Percentiles rank a stretch among this genome's conserved stretches.
Conservation (phyloP, 2,888 invertebrate genomes). For the Diloba caeruleocephala region DNA sequence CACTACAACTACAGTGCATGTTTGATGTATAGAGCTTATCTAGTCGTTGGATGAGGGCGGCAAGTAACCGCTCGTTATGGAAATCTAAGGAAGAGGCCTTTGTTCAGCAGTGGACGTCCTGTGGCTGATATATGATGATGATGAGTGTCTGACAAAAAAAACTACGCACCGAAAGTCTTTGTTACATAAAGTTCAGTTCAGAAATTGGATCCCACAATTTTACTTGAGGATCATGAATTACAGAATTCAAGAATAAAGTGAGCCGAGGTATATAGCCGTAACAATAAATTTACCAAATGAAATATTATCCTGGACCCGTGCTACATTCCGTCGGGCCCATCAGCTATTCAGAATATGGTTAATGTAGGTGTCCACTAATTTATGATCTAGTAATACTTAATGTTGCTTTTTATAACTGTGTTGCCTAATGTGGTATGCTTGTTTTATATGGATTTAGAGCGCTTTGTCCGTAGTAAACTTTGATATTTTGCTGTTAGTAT, state of each 20-base stretch:
- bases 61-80: too few species aligned
- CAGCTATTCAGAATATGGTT: constrained; percentile 43
- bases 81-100: too few species aligned
- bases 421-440: not conserved
- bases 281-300: constrained; percentile 52
- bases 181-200: constrained; percentile 26
- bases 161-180: constrained; percentile 25
- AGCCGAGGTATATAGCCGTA: constrained; percentile 37
- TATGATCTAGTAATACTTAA: constrained; percentile 31
- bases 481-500: too few species aligned
- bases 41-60: too few species aligned
- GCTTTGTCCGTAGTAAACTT: too few species aligned
- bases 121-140: too few species aligned
- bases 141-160: too few species aligned
- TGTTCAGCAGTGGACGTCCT: too few species aligned
- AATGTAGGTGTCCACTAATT: constrained; percentile 40
- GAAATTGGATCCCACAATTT: constrained; percentile 40
- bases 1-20: too few species aligned
- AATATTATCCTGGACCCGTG: constrained; percentile 45
- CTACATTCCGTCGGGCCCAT: constrained; percentile 30
- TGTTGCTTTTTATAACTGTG: constrained; percentile 8
- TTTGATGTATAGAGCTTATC: too few species aligned
- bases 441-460: not conserved
- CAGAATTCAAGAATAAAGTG: constrained; percentile 33
- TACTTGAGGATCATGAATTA: constrained; percentile 29